phyloP scores from a whole-genome alignment of 1,140 invertebrate genomes.

The Caenorhabditis brenneri region DNA sequence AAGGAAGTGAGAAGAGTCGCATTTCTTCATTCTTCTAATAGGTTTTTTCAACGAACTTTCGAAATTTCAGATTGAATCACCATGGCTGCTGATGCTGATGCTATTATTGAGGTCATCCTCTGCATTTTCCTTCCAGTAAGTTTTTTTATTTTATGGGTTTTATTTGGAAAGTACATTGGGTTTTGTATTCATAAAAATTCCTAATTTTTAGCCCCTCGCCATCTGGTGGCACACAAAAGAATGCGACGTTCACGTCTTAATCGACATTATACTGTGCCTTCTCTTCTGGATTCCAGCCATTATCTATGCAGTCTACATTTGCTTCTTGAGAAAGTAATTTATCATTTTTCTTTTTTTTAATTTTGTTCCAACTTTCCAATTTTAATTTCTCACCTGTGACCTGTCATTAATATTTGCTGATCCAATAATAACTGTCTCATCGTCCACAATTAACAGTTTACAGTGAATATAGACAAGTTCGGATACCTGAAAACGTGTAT shows the following conservation, averaged over 20 bases:
- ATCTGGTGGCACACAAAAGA: conserved; percentile 47
- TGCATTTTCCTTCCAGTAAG: conserved; percentile 53
- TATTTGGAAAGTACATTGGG: no score
- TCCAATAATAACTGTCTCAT: conserved; percentile 87
- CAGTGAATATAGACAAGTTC: conserved; percentile 96
- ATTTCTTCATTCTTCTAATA: no score
- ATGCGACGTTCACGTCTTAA: conserved; percentile 23
- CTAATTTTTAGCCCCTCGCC: conserved; percentile 52
- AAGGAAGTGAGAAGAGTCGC: neutral
- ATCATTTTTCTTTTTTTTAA: neutral
- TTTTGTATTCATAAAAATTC: no score
- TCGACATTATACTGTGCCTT: conserved; percentile 43
- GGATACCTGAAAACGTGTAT: conserved; percentile 76
- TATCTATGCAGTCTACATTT: conserved; percentile 47
- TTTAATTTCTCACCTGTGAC: conserved; percentile 78
- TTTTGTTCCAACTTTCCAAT: no score
- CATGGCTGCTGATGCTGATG: conserved; percentile 33
- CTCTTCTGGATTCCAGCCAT: conserved; percentile 48
- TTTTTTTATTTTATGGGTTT: neutral
- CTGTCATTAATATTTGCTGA: conserved; percentile 97
- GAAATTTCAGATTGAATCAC: no score
- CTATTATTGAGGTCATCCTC: conserved; percentile 50
- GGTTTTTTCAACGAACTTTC: no score
- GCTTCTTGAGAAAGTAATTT: conserved; percentile 24
- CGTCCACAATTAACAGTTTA: conserved; percentile 92